Percentiles rank a stretch among this genome's conserved stretches.
Evolutionary conservation across 2,113 vertebrate species (phyloP).

Genomic region (Octodon degus): DNA sequence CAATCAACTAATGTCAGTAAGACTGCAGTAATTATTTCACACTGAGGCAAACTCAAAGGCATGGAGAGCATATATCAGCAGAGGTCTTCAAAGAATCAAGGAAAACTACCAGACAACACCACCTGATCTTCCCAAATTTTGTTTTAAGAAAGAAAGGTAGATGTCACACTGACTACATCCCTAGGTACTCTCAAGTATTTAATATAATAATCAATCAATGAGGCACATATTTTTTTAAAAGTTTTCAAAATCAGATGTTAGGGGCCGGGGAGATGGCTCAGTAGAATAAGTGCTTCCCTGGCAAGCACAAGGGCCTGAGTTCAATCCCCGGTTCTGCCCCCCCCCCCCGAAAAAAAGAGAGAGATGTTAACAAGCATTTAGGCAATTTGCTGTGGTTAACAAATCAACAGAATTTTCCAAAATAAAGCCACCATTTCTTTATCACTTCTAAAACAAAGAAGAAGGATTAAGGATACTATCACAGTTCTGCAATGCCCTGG

Average conservation of each 20-base stretch:
- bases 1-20: constrained; percentile 48
- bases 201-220: constrained; percentile 31
- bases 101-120: constrained; percentile 43
- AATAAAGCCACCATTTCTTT: neutral
- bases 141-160: neutral
- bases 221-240: constrained; percentile 25
- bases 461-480: neutral
- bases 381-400: constrained; percentile 25
- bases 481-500: neutral
- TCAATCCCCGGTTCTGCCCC: too few relatives aligned
- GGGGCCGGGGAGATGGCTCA: too few relatives aligned
- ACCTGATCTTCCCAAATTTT: neutral
- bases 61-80: constrained; percentile 30
- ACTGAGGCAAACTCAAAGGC: constrained; percentile 49
- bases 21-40: constrained; percentile 62
- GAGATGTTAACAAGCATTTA: constrained; percentile 44
- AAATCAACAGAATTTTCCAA: constrained; percentile 50
- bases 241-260: constrained; percentile 46
- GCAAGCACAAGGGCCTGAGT: too few relatives aligned
- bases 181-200: constrained; percentile 46
- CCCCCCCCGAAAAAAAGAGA: too few relatives aligned
- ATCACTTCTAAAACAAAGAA: constrained; percentile 11
- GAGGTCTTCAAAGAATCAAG: constrained; percentile 43
- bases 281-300: too few relatives aligned
- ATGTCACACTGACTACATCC: neutral